Evolutionary conservation across 2,113 vertebrate species (phyloP), one percentile per base, ranked within the genome.

Genomic region (Salminus brasiliensis): DNA sequence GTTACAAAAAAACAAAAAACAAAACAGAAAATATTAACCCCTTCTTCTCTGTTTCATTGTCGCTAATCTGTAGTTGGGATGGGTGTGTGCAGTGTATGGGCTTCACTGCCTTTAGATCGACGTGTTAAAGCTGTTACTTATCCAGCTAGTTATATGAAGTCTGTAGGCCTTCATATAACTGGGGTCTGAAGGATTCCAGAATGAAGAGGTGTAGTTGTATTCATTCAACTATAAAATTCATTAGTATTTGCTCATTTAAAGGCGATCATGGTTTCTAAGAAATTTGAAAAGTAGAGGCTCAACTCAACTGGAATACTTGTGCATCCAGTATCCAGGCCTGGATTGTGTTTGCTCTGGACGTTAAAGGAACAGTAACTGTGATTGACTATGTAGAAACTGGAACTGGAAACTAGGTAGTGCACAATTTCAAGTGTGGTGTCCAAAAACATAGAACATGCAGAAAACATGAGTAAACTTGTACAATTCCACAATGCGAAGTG

Each of bases 201-300:
- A 25, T 30, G n/a, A 39, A 30, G 1, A 77, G 29, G 41, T 63
- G 29, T 72, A 65, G 10, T 29, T 72, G 62, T 27, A 53, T 57
- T 77, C n/a, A n/a, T n/a, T n/a, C n/a, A n/a, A n/a, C n/a, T n/a
- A n/a, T n/a, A n/a, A n/a, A n/a, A n/a, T n/a, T n/a, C 62, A 39
- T 78, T 52, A 60, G 66, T 53, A 65, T 45, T 45, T 49, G 4
- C 47, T 45, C 65, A 41, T 70, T n/a, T 32, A 60, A 59, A 45
- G 30, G 15, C 23, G 36, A 68, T 49, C 34, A 12, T 74, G 49
- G 60, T 34, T 68, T n/a, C 49, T 53, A 53, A 8, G 21, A 53
- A 52, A 75, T 49, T 49, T 74, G n/a, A 53, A 13, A 53, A 27
- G 5, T 41, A 23, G 12, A 76, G 27, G 18, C 27, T 66, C 49